Percentiles rank a stretch among this genome's conserved stretches.
These are phyloP conservation scores for Otus scops DNA, from an alignment of 2,797 vertebrate genomes.

Conservation along the genomic window DNA sequence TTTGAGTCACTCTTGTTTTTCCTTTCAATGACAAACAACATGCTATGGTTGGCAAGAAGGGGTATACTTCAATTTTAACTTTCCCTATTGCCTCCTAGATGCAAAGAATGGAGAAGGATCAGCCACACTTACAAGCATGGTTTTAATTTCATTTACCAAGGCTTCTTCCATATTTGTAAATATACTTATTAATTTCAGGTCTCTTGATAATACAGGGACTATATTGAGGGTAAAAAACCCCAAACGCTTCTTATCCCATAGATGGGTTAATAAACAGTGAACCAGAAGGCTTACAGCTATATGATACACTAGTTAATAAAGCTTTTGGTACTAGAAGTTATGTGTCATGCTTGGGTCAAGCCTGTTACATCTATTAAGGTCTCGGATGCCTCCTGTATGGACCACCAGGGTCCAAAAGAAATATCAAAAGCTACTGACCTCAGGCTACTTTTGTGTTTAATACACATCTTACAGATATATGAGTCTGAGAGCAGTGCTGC, in stretches of 20 bases:
- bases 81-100: neutral
- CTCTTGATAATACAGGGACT: neutral
- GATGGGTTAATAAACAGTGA: neutral
- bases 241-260: neutral
- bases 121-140: neutral
- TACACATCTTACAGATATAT: neutral
- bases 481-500: neutral
- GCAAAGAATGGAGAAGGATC: neutral
- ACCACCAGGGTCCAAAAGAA: neutral
- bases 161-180: neutral
- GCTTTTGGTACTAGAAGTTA: neutral
- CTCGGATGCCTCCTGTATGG: neutral
- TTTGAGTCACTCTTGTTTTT: neutral
- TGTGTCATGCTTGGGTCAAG: neutral
- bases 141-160: neutral
- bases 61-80: neutral
- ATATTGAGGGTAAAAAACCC: neutral
- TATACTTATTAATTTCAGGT: neutral
- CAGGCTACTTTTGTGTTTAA: neutral
- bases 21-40: neutral
- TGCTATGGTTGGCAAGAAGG: neutral
- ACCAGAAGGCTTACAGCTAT: neutral
- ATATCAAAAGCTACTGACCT: neutral
- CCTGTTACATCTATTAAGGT: neutral
- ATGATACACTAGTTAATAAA: conserved; percentile 20